Evolutionary conservation across 1,140 invertebrate species (phyloP), one percentile per base, ranked within the genome.

Genomic region (Meteorus sp.): DNA sequence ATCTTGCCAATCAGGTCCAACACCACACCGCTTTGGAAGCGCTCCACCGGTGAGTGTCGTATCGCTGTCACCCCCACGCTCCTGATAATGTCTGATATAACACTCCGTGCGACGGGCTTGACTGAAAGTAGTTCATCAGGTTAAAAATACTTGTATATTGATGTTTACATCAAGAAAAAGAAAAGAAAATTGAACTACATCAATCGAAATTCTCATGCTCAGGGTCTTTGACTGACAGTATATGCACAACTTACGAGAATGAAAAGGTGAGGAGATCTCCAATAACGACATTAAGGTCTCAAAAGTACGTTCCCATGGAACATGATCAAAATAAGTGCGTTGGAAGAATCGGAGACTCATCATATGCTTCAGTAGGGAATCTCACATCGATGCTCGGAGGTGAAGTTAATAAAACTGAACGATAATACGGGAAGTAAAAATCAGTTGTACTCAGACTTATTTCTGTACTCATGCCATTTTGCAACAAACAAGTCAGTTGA

Each of bases 121-220:
- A 85, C 84, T 5, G 85, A 86, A 70, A 86, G 85, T 71, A 85
- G 84, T 65, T 86, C 85, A 35, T 86, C 85, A 54, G 85, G 81
- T 82, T 72, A 61, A 63, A 62, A 67, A 62, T 51, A 63, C 59
- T 50, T 27, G 27, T 22, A 29, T 48, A 20, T 25, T 22, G 22
- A 3, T 20, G 44, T 31, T 54, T 4, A 31, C 48, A 15, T 59
- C 33, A 35, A 48, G 35, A 47, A 23, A 43, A 35, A 22, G 9
- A 5, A 44, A 47, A 17, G 15, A 45, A 22, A 6, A 25, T 7
- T 9, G n/a, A 2, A 29, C 8, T 8, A 19, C 7, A 17, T 55
- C 44, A 7, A 47, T 43, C 13, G n/a, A 50, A 35, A n/a, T n/a
- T 5, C 27, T 56, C 20, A 31, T 20, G 11, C 35, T 52, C 57